Evolutionary conservation across 2,113 vertebrate genomes (phyloP).

Genomic region (Pelmatolapia mariae): DNA sequence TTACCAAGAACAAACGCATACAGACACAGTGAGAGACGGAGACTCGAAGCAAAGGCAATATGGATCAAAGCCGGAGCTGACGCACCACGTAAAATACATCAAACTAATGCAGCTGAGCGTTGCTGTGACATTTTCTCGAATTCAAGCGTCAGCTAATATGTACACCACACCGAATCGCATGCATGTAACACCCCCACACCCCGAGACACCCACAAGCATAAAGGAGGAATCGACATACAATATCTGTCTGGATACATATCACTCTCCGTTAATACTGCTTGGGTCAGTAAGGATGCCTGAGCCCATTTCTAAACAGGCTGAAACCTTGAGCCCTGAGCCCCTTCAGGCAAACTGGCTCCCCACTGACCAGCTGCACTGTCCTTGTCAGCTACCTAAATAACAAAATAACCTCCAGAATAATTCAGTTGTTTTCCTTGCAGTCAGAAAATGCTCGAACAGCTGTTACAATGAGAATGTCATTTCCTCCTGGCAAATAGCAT

Average conservation of each 20-base stretch:
- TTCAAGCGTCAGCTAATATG: background rate
- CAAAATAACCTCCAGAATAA: slow-evolving; percentile 61
- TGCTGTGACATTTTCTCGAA: background rate
- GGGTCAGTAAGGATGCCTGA: slow-evolving; percentile 22
- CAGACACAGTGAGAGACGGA: background rate
- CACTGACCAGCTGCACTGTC: slow-evolving; percentile 36
- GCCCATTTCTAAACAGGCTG: slow-evolving; percentile 39
- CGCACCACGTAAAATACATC: background rate
- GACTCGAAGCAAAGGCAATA: slow-evolving; percentile 9
- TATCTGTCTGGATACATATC: slow-evolving; percentile 13
- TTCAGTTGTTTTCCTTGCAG: slow-evolving; percentile 48
- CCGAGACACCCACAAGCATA: background rate
- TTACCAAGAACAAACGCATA: slow-evolving; percentile 27
- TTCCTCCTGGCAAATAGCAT: slow-evolving; percentile 47
- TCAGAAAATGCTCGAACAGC: slow-evolving; percentile 39
- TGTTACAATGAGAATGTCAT: slow-evolving; percentile 41
- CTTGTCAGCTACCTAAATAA: slow-evolving; percentile 57
- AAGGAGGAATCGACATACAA: background rate
- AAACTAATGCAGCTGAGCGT: slow-evolving; percentile 10
- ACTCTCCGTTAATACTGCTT: slow-evolving; percentile 15
- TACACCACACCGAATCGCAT: background rate
- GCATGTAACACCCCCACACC: background rate
- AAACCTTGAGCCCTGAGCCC: slow-evolving; percentile 33
- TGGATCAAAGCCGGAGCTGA: slow-evolving; percentile 6
- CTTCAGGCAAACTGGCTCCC: slow-evolving; percentile 40